Evolutionary conservation across 2,888 invertebrate genomes (phyloP).

Genomic region (Ceraclea dissimilis): DNA sequence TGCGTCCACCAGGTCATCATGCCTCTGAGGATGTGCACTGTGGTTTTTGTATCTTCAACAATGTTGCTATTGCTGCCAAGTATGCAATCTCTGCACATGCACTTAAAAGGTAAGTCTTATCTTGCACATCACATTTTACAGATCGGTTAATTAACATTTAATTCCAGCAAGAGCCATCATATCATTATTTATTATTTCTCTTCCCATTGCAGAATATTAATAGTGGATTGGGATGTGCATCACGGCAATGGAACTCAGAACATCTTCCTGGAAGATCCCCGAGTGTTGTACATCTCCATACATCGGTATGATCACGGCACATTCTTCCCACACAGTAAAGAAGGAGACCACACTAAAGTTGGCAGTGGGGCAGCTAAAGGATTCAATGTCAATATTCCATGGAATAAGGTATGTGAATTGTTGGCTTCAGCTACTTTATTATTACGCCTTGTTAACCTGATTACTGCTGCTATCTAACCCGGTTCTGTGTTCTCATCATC

Average conservation of each 20-base stretch:
- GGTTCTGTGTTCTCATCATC: no score
- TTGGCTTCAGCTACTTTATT: background rate
- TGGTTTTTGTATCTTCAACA: constrained; percentile 90
- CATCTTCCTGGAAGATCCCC: constrained; percentile 65
- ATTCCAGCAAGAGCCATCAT: no score
- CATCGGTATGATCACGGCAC: constrained; percentile 84
- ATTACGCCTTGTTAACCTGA: no score
- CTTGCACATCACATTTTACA: background rate
- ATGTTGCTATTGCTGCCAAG: constrained; percentile 72
- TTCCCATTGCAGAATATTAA: constrained; percentile 47
- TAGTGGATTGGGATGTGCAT: constrained; percentile 95
- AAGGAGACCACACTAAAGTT: constrained; percentile 57
- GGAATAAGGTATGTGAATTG: constrained; percentile 65
- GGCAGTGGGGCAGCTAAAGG: constrained; percentile 66
- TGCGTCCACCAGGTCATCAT: constrained; percentile 90
- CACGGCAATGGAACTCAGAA: constrained; percentile 91
- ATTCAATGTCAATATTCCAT: constrained; percentile 88
- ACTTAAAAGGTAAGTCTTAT: constrained; percentile 45
- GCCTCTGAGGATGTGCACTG: constrained; percentile 66
- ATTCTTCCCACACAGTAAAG: constrained; percentile 78
- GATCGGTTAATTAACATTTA: no score
- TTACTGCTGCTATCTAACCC: no score
- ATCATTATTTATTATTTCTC: no score
- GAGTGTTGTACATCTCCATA: constrained; percentile 83
- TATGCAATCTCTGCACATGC: constrained; percentile 58